Percentiles rank a stretch among this genome's conserved stretches.
Conservation (phyloP, 2,888 invertebrate genomes). For the Orthonevra nobilis region DNA sequence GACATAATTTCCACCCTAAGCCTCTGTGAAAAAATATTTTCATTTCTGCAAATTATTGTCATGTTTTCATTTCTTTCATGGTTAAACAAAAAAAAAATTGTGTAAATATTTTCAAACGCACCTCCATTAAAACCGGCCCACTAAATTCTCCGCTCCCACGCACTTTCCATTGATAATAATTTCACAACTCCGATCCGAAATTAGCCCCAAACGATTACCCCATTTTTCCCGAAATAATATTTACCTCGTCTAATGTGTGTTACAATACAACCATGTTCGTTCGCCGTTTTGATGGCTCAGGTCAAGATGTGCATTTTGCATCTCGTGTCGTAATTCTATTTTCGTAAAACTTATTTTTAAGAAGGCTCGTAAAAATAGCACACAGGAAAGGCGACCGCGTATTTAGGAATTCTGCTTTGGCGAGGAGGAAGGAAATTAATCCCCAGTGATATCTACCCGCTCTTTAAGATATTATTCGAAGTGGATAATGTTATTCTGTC, state of each 20-base stretch:
- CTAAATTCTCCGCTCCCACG: conserved; percentile 46
- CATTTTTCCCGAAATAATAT: conserved; percentile 11
- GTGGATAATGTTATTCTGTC: not conserved
- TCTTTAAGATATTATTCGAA: not conserved
- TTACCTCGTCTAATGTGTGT: conserved; percentile 3
- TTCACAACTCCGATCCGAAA: conserved; percentile 41
- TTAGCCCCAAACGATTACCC: conserved; percentile 20
- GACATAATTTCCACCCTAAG: no score
- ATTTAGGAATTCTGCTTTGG: not conserved
- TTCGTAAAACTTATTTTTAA: conserved; percentile 41
- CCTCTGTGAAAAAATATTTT: no score
- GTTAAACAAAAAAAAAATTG: no score
- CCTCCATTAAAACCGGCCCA: no score
- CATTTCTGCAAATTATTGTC: no score
- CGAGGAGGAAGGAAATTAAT: conserved; percentile 1
- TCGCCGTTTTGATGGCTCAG: conserved; percentile 44
- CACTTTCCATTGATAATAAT: conserved; percentile 28
- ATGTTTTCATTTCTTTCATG: no score
- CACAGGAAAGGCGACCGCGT: conserved; percentile 15
- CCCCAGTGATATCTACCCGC: not conserved
- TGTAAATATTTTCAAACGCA: no score
- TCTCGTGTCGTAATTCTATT: conserved; percentile 54
- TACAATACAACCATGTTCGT: conserved; percentile 5
- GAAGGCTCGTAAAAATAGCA: conserved; percentile 48
- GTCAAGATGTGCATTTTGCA: conserved; percentile 64